Evolutionary conservation across 92 coral and sea anemone genomes (phyloP).

Genomic region (Palythoa grandiflora): DNA sequence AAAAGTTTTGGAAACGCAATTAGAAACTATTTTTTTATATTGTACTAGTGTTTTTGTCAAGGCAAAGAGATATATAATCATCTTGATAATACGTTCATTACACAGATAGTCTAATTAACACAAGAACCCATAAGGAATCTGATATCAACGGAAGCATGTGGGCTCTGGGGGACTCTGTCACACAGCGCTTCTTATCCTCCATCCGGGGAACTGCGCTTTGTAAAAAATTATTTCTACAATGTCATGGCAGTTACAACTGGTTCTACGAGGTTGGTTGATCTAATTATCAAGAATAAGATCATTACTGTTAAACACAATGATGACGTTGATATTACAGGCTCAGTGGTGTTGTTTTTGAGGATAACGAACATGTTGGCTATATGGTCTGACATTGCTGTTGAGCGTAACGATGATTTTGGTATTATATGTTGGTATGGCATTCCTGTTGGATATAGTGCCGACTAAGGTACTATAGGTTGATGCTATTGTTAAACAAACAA

Average conservation of each 20-base stretch:
- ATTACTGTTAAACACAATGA: background rate
- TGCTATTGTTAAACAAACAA: no score
- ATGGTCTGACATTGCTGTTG: background rate
- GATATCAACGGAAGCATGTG: constrained; percentile 44
- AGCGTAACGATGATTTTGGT: no score
- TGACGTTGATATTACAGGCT: background rate
- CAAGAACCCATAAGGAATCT: background rate
- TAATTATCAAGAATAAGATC: no score
- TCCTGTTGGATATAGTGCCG: no score
- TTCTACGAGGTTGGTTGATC: constrained; percentile 27
- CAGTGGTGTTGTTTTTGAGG: no score
- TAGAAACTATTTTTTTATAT: no score
- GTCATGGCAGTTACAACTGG: constrained; percentile 48
- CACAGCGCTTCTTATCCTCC: constrained; percentile 46
- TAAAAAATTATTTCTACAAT: constrained; percentile 35
- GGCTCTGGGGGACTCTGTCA: constrained; percentile 66
- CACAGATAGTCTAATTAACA: constrained; percentile 8
- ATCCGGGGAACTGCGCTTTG: constrained; percentile 21
- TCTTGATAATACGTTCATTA: background rate
- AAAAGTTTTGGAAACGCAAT: no score
- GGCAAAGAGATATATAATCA: background rate
- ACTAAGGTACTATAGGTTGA: no score
- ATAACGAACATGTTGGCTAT: no score
- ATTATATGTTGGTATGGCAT: no score
- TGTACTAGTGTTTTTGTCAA: background rate